These are phyloP conservation scores for Lepas anatifera DNA, from an alignment of 2,888 invertebrate genomes.

Conservation along the genomic window DNA sequence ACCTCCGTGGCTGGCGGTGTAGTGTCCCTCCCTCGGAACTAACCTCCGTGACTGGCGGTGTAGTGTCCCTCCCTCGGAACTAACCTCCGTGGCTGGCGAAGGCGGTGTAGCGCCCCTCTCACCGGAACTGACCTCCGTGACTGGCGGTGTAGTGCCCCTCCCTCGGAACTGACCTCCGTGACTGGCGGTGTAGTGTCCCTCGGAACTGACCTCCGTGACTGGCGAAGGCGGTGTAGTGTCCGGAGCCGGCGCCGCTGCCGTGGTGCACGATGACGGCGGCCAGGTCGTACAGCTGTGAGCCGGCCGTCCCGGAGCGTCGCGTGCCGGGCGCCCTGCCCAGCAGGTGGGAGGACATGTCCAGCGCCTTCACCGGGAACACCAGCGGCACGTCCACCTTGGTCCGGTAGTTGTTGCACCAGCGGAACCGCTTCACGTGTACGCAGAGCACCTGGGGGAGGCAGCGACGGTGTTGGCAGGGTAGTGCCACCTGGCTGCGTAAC, in stretches of 20 bases:
- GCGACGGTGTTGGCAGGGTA: slow-evolving; percentile 9
- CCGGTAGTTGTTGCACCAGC: slow-evolving; percentile 66
- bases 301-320: slow-evolving; percentile 47
- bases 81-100: slow-evolving; percentile 46
- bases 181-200: too few relatives aligned
- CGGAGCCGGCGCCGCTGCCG: slow-evolving; percentile 66
- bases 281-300: slow-evolving; percentile 58
- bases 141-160: too few relatives aligned
- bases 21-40: too few relatives aligned
- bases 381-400: slow-evolving; percentile 67
- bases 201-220: slow-evolving; percentile 32
- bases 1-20: background rate
- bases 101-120: slow-evolving; percentile 77
- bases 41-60: slow-evolving; percentile 46
- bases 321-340: slow-evolving; percentile 53
- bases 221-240: slow-evolving; percentile 75
- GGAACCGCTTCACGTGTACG: slow-evolving; percentile 68
- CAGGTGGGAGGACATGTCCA: slow-evolving; percentile 67
- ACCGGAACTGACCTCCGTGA: background rate
- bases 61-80: slow-evolving; percentile 61
- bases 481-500: too few relatives aligned
- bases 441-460: slow-evolving; percentile 48
- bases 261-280: slow-evolving; percentile 71
- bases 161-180: background rate
- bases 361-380: slow-evolving; percentile 56